A percentile compares a stretch with the other conserved stretches of the same genome.
phyloP scores from a whole-genome alignment of 1,140 invertebrate species.

The Ditylenchus dipsaci region DNA sequence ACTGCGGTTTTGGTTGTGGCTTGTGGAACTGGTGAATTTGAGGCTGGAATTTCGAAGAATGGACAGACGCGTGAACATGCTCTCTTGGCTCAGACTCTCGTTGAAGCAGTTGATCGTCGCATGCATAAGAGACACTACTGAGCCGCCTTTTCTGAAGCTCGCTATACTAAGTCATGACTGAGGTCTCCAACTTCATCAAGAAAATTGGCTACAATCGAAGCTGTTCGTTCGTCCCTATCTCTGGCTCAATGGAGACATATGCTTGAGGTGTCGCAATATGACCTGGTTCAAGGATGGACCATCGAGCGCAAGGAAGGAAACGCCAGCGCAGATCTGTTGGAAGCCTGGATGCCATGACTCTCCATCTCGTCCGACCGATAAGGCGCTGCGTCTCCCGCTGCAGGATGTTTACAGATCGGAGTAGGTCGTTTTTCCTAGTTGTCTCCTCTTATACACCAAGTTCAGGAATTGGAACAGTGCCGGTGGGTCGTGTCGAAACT shows the following conservation, averaged over 20 bases:
- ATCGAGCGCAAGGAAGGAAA: conserved; percentile 86
- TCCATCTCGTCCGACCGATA: conserved; percentile 85
- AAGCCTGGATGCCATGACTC: conserved; percentile 94
- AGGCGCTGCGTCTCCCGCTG: conserved; percentile 86
- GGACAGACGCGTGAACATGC: conserved; percentile 97
- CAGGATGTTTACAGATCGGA: conserved; percentile 89
- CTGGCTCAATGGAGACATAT: conserved; percentile 76
- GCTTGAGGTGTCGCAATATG: conserved; percentile 93
- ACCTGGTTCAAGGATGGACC: conserved; percentile 90
- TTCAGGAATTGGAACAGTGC: conserved; percentile 99
- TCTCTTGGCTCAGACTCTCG: conserved; percentile 87
- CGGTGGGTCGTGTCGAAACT: conserved; percentile 95
- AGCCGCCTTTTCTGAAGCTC: conserved; percentile 84
- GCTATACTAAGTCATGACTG: conserved; percentile 46
- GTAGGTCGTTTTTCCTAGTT: background rate
- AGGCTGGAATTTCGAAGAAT: conserved; percentile 97
- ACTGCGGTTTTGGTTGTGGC: conserved; percentile 93
- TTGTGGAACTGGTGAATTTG: conserved; percentile 93
- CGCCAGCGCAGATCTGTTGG: conserved; percentile 77
- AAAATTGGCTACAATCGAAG: conserved; percentile 92
- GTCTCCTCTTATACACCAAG: conserved; percentile 71
- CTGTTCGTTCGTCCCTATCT: conserved; percentile 94
- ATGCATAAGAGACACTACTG: conserved; percentile 96
- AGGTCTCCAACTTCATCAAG: conserved; percentile 83
- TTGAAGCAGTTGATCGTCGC: conserved; percentile 94